These are phyloP conservation scores for Xylophagus ater DNA, from an alignment of 2,888 invertebrate species.

Conservation along the genomic window DNA sequence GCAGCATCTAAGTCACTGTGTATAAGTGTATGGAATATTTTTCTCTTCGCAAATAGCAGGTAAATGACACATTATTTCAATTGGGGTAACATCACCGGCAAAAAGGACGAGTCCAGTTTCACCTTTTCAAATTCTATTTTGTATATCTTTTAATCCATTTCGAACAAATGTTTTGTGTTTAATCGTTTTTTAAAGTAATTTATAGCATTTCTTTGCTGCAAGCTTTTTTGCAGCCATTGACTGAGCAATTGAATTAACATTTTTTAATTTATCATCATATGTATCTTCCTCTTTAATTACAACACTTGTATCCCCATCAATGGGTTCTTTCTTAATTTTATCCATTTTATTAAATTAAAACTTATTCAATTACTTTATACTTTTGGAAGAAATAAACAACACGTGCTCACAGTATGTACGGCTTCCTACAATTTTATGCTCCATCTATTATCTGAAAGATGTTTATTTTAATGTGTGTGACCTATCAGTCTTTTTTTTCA, in stretches of 20 bases:
- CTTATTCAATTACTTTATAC: no score
- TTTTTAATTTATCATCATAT: conserved; percentile 68
- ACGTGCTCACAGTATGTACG: no score
- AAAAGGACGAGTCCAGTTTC: conserved; percentile 84
- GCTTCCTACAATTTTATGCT: no score
- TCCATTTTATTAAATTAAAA: no score
- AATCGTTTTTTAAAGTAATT: conserved; percentile 79
- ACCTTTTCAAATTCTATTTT: conserved; percentile 79
- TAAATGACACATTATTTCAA: conserved; percentile 95
- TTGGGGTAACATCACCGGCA: conserved; percentile 91
- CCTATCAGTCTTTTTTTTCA: no score
- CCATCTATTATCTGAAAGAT: no score
- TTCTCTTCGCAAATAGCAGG: conserved; percentile 93
- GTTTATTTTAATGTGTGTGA: no score
- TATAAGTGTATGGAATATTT: conserved; percentile 82
- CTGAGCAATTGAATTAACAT: conserved; percentile 67
- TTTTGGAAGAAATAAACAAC: no score
- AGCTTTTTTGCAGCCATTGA: conserved; percentile 88
- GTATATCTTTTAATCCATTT: conserved; percentile 89
- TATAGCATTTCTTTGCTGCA: conserved; percentile 83
- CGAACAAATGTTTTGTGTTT: conserved; percentile 69
- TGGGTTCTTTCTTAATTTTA: conserved; percentile 32
- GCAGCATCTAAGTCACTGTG: conserved; percentile 83
- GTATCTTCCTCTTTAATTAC: conserved; percentile 49
- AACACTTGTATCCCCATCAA: conserved; percentile 35